Evolutionary conservation across 2,888 invertebrate genomes (phyloP).

Genomic region (Onchidella celtica): DNA sequence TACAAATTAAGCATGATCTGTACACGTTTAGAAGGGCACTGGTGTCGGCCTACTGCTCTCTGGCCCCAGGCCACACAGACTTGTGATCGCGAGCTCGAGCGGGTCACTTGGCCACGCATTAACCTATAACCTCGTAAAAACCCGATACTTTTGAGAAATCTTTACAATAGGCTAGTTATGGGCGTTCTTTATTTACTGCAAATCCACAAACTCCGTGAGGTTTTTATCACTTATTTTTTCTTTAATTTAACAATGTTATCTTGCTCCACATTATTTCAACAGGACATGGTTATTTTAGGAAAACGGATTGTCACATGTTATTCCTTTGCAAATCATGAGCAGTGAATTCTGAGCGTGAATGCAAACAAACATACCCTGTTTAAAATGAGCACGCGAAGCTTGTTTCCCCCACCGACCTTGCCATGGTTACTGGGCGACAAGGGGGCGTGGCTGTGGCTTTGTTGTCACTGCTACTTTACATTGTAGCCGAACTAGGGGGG

Average conservation of each 20-base stretch:
- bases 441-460: neutral
- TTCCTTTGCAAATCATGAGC: no score
- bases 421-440: neutral
- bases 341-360: neutral
- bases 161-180: no score
- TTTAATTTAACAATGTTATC: no score
- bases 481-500: constrained; percentile 21
- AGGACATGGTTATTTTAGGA: no score
- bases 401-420: neutral
- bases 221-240: no score
- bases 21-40: neutral
- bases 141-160: no score
- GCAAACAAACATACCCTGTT: neutral
- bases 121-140: no score
- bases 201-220: no score
- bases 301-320: no score
- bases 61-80: neutral
- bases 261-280: no score
- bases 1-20: constrained; percentile 26
- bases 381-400: neutral
- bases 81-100: neutral
- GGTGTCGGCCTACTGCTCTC: neutral
- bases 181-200: no score
- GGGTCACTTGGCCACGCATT: no score
- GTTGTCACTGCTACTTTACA: constrained; percentile 14